Evolutionary conservation across 2,113 vertebrate species (phyloP), one percentile per base, ranked within the genome.

Genomic region (Ammospiza caudacuta): DNA sequence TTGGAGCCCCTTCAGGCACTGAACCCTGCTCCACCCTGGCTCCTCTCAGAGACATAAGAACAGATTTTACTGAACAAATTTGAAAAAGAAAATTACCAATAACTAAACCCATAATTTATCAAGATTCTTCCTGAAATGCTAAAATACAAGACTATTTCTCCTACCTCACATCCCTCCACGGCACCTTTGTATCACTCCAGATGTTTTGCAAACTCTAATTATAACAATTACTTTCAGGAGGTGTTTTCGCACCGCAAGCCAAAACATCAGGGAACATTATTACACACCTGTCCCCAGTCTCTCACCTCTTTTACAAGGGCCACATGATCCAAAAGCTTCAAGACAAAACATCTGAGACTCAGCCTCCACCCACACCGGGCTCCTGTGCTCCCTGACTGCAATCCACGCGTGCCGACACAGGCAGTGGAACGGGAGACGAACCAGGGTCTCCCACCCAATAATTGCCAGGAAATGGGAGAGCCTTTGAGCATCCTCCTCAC

Each of bases 261-360:
- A 85, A 90, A 97, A 90, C 73, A 86, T 90, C 85, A 58, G 37
- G 41, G 49, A 76, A 61, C 0, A 0, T 59, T 49, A 90, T 68
- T 73, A 82, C 41, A 11, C 44, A 31, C 29, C 84, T 54, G 49
- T 49, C 54, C 88, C 96, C 79, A 52, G 21, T 23, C 91, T 93
- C 64, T 93, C 51, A 27, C 4, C 43, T 54, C n/a, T 84, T 49
- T 78, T 39, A 9, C 24, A 44, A 75, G 43, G 9, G 9, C 29
- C 28, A 12, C 16, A 68, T 2, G 44, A 93, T n/a, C 75, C 81
- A 74, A 83, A 63, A 93, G 63, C 37, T 90, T 54, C 15, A 19
- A 94, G 73, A 79, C 37, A 59, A 87, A 94, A 94, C 64, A 89
- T 83, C 41, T 46, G 80, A 94, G 89, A 39, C 78, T 51, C 62